A percentile compares a stretch with the other conserved stretches of the same genome.
Conservation (phyloP, 2,797 vertebrate species). For the Percopsis omiscomaycus region DNA sequence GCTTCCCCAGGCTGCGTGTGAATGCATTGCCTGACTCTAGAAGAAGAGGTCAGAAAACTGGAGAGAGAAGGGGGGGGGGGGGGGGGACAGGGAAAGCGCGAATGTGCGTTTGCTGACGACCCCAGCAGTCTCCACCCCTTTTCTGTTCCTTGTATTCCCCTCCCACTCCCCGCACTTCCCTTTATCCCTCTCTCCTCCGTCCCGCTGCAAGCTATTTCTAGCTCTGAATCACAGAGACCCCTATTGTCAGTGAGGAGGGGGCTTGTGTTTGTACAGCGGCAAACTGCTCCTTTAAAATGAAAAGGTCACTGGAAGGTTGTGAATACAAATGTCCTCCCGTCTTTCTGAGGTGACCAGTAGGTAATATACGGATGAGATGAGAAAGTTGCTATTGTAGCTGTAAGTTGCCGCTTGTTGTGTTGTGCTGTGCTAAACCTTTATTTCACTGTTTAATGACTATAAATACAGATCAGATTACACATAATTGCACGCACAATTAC, state of each 20-base stretch:
- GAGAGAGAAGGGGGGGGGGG: constrained; percentile 35
- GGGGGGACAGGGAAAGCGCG: constrained; percentile 43
- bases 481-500: neutral
- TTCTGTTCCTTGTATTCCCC: constrained; percentile 43
- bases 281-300: neutral
- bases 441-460: no score
- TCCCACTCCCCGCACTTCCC: constrained; percentile 34
- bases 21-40: constrained; percentile 56
- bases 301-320: neutral
- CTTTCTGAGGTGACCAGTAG: neutral
- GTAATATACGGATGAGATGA: neutral
- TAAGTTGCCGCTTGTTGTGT: no score
- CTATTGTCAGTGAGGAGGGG: constrained; percentile 1
- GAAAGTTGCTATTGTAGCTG: neutral
- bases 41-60: constrained; percentile 56
- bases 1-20: constrained; percentile 24
- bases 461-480: neutral
- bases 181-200: constrained; percentile 7
- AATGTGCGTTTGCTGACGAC: constrained; percentile 65
- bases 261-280: neutral
- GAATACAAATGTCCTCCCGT: neutral
- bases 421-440: no score
- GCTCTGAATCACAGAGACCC: neutral
- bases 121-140: constrained; percentile 58
- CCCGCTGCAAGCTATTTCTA: neutral